These are phyloP conservation scores for Stenurella melanura DNA, from an alignment of 2,888 invertebrate genomes.

Conservation along the genomic window DNA sequence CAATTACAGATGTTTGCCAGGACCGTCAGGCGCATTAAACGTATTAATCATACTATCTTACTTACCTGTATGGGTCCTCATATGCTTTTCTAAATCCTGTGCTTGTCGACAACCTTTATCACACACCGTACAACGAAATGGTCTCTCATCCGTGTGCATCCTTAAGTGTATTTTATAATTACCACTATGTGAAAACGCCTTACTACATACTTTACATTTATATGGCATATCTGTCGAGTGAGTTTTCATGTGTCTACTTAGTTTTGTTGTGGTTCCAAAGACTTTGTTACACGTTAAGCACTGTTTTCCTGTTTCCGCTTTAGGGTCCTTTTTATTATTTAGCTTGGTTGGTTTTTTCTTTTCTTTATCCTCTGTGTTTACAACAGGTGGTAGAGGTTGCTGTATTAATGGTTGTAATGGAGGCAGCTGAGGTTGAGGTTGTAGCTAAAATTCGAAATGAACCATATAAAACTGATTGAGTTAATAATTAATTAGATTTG, in stretches of 20 bases:
- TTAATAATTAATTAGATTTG: not conserved
- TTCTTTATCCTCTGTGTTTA: conserved; percentile 25
- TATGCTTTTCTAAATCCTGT: conserved; percentile 74
- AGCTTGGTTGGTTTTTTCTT: conserved; percentile 45
- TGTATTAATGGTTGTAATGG: conserved; percentile 42
- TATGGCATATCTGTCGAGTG: conserved; percentile 72
- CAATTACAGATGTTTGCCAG: too few species aligned
- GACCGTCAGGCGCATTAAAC: too few species aligned
- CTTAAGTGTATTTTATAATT: conserved; percentile 72
- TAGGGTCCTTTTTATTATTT: conserved; percentile 54
- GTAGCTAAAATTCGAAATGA: conserved; percentile 30
- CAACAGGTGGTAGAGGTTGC: conserved; percentile 43
- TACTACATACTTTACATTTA: conserved; percentile 72
- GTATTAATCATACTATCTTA: not conserved
- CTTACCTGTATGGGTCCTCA: conserved; percentile 73
- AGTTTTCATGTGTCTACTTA: conserved; percentile 72
- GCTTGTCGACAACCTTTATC: conserved; percentile 73
- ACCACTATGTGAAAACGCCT: conserved; percentile 73
- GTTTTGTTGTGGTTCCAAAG: conserved; percentile 69
- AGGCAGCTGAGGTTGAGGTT: conserved; percentile 45
- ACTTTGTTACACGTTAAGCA: conserved; percentile 70
- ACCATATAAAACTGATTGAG: not conserved
- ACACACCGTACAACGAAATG: conserved; percentile 73
- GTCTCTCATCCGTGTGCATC: conserved; percentile 72
- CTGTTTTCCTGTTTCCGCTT: conserved; percentile 64